A percentile compares a stretch with the other conserved stretches of the same genome.
Conservation (phyloP, 2,888 invertebrate genomes). For the Eilema griseolum region DNA sequence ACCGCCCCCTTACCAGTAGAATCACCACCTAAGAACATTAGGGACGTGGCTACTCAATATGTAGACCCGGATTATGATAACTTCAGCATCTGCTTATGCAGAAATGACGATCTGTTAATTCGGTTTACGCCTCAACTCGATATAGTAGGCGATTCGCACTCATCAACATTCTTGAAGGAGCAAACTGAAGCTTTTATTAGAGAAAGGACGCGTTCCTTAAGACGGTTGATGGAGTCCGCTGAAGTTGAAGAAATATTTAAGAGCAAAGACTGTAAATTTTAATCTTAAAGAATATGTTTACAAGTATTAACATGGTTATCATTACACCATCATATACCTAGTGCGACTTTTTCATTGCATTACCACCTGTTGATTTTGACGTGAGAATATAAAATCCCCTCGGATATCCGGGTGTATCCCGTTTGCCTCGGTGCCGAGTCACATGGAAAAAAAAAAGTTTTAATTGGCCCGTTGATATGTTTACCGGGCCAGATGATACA, state of each 20-base stretch:
- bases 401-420: too few relatives aligned
- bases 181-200: conserved; percentile 58
- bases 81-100: conserved; percentile 71
- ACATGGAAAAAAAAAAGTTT: too few relatives aligned
- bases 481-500: too few relatives aligned
- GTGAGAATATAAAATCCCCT: too few relatives aligned
- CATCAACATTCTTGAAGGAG: conserved; percentile 50
- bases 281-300: not conserved
- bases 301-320: not conserved
- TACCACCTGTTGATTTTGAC: too few relatives aligned
- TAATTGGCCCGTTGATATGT: too few relatives aligned
- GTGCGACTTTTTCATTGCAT: too few relatives aligned
- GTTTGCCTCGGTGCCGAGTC: too few relatives aligned
- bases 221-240: conserved; percentile 59
- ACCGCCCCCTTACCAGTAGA: conserved; percentile 34
- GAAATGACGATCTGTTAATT: conserved; percentile 34
- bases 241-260: conserved; percentile 70
- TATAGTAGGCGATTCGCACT: conserved; percentile 52
- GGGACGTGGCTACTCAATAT: conserved; percentile 65
- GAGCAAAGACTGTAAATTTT: conserved; percentile 57
- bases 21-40: conserved; percentile 57
- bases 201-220: conserved; percentile 64
- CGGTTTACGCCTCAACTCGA: conserved; percentile 33
- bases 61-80: conserved; percentile 66
- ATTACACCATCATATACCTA: not conserved